A percentile compares a stretch with the other conserved stretches of the same genome.
Conservation (phyloP, 1,140 invertebrate species). For the Drosophila grimshawi region DNA sequence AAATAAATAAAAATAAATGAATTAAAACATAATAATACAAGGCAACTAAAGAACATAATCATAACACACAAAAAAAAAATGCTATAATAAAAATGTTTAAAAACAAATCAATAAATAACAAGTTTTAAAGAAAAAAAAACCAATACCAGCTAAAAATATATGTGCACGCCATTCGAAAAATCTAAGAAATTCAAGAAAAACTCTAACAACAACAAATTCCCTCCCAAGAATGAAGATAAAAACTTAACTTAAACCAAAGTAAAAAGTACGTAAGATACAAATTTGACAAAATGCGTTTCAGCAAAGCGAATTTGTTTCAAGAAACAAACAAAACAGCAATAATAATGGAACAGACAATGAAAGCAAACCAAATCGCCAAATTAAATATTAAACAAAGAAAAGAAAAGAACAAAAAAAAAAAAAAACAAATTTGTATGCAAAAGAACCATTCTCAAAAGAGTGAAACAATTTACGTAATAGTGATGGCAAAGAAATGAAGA, state of each 20-base stretch:
- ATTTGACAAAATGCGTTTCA: constrained; percentile 73
- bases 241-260: constrained; percentile 11
- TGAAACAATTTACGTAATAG: constrained; percentile 33
- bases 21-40: constrained; percentile 7
- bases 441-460: constrained; percentile 34
- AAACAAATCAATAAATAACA: constrained; percentile 11
- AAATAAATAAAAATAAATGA: constrained; percentile 2
- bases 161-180: constrained; percentile 57
- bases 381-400: constrained; percentile 40
- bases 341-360: constrained; percentile 46
- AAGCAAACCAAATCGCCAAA: constrained; percentile 65
- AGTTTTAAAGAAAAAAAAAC: constrained; percentile 35
- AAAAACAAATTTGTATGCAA: constrained; percentile 6
- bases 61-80: constrained; percentile 17
- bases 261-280: constrained; percentile 43
- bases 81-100: constrained; percentile 12
- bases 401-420: constrained; percentile 3
- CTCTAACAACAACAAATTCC: constrained; percentile 59
- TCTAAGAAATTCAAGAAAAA: constrained; percentile 45
- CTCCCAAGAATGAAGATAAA: constrained; percentile 55
- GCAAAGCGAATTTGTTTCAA: constrained; percentile 76
- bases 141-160: constrained; percentile 46
- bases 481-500: constrained; percentile 1
- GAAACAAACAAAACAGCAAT: constrained; percentile 54
- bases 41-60: neutral